Evolutionary conservation across 2,888 invertebrate species (phyloP).

Genomic region (Arrhopalites spinosus): DNA sequence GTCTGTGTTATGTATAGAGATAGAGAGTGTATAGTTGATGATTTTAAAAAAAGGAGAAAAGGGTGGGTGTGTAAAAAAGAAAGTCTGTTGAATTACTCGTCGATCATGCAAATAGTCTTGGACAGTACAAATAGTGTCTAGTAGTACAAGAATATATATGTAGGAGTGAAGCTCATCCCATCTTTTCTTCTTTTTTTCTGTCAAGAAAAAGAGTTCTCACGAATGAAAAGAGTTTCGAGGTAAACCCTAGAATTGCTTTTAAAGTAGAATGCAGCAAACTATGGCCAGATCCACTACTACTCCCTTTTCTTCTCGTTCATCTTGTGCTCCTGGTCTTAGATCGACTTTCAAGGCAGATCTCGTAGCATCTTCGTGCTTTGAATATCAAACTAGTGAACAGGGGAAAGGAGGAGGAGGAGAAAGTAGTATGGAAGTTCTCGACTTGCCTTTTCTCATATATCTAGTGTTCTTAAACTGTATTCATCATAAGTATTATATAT

Average conservation of each 20-base stretch:
- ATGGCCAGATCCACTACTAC: constrained; percentile 6
- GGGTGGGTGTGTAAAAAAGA: not conserved
- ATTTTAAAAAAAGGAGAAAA: not conserved
- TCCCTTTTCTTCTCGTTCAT: not conserved
- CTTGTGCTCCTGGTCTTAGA: constrained; percentile 14
- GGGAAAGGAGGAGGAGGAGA: not conserved
- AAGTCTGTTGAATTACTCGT: constrained; percentile 16
- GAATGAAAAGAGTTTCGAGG: constrained; percentile 25
- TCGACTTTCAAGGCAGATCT: constrained; percentile 34
- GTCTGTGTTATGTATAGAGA: not conserved
- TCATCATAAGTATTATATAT: constrained; percentile 1
- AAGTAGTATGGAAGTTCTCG: constrained; percentile 14
- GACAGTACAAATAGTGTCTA: constrained; percentile 18
- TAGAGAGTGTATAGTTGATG: not conserved
- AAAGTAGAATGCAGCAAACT: constrained; percentile 21
- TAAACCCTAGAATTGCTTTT: constrained; percentile 29
- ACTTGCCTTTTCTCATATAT: not conserved
- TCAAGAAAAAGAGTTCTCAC: not conserved
- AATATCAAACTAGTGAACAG: constrained; percentile 25
- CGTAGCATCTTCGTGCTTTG: constrained; percentile 33
- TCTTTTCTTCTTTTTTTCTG: not conserved
- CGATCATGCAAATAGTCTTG: constrained; percentile 9
- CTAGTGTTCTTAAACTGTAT: constrained; percentile 12
- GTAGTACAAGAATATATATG: not conserved
- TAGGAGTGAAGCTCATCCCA: constrained; percentile 13